Base-by-base conservation (phyloP, 1,140 invertebrate genomes). In the Colletes gigas region DNA sequence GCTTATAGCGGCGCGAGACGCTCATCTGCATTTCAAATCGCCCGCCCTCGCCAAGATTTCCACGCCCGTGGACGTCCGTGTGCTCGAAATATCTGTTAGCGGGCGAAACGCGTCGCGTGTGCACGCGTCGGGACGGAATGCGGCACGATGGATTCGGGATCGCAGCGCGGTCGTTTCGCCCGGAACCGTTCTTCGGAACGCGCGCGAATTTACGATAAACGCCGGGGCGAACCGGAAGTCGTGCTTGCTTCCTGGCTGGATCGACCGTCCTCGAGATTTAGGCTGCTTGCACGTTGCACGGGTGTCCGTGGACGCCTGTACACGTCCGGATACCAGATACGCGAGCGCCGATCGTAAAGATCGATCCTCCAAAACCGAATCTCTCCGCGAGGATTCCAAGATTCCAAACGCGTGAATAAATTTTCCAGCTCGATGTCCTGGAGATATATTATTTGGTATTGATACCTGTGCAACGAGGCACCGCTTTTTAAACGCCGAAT, bases 11-110 rank as follows among this genome's bases (percentile, higher is more conserved):
- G 66, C 66, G 82, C 82, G 83, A 90, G 88, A 88, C 88, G 82
- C 83, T 89, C 89, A 90, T 90, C 88, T 90, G 89, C 89, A 90
- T 90, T 90, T 90, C 88, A 90, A 90, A 89, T 89, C 78, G 81
- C 39, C 21, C 70, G 78, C 70, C 69, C 75, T 21, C 55, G 39
- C 75, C 67, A 80, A 85, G 85, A 86, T 86, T 86, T 78, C 75
- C 82, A 73, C 59, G 55, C 72, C 17, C n/a, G 15, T n/a, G n/a
- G 17, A 21, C 71, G 60, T 76, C 62, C 71, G 41, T 52, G 50
- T 41, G 12, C 19, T 57, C 39, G 30, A 39, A 54, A 50, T 50
- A 50, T 1, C 54, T 17, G 15, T 8, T 4, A 15, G 54, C 9
- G 4, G 8, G 1, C 4, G 52, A 15, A 15, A n/a, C 15, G 14